These are phyloP conservation scores for Micrasema longulum DNA, from an alignment of 1,140 invertebrate genomes.

Conservation along the genomic window DNA sequence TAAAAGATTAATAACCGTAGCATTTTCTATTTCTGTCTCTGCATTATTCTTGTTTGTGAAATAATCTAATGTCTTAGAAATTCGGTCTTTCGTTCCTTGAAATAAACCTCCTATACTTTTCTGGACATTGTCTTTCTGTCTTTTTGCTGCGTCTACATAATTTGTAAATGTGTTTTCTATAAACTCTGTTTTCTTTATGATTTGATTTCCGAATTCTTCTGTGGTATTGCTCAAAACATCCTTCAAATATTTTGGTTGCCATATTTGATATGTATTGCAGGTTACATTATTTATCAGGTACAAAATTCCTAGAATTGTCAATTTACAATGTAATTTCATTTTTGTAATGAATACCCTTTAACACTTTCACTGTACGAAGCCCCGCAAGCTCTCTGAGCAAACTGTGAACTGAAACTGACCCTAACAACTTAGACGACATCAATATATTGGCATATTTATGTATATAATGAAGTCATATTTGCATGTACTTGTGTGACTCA, in stretches of 20 bases:
- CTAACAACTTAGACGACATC: not conserved
- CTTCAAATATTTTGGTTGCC: conserved; percentile 33
- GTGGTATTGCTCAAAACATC: conserved; percentile 47
- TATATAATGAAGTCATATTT: no score
- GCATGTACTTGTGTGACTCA: no score
- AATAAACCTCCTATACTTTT: conserved; percentile 36
- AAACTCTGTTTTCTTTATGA: conserved; percentile 14
- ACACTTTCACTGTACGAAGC: not conserved
- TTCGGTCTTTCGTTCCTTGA: conserved; percentile 9
- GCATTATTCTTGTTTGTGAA: conserved; percentile 17
- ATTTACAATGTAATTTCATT: conserved; percentile 12
- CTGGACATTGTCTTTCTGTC: conserved; percentile 32
- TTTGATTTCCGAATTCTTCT: conserved; percentile 22
- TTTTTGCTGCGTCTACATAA: conserved; percentile 38
- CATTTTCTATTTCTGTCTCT: conserved; percentile 8
- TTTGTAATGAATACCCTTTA: not conserved
- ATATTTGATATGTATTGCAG: conserved; percentile 37
- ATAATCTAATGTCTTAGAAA: conserved; percentile 39
- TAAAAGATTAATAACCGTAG: conserved; percentile 35
- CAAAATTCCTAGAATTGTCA: conserved; percentile 11
- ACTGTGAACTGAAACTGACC: not conserved
- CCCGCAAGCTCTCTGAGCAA: not conserved
- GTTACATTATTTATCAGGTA: not conserved
- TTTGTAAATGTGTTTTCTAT: conserved; percentile 21
- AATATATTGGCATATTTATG: not conserved